Percentiles rank a stretch among this genome's conserved stretches.
Evolutionary conservation across 1,140 invertebrate genomes (phyloP).

Genomic region (Pomacea maculata): DNA sequence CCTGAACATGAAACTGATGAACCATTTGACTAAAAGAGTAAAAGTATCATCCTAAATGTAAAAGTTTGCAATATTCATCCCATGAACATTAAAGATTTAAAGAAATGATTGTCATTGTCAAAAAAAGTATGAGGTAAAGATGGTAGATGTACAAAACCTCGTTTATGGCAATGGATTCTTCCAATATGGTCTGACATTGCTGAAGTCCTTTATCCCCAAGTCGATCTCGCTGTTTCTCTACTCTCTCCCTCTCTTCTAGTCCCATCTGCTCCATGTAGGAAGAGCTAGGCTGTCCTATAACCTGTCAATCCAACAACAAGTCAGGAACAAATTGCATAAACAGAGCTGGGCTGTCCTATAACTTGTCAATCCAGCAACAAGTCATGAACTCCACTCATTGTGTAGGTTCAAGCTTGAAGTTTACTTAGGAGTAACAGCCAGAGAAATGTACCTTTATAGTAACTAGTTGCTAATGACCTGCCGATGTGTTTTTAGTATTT

Average conservation of each 20-base stretch:
- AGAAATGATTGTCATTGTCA: conserved; percentile 14
- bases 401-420: too few species aligned
- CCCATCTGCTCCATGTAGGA: conserved; percentile 70
- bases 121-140: conserved; percentile 6
- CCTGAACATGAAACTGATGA: not conserved
- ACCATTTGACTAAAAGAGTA: not conserved
- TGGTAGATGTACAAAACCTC: conserved; percentile 68
- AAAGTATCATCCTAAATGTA: not conserved
- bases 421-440: too few species aligned
- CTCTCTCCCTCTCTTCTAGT: conserved; percentile 74
- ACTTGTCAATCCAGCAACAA: too few species aligned
- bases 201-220: conserved; percentile 78
- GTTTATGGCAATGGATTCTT: conserved; percentile 79
- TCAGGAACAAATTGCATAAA: too few species aligned
- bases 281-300: conserved; percentile 66
- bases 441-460: too few species aligned
- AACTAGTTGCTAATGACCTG: too few species aligned
- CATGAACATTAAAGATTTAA: not conserved
- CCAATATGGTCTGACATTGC: conserved; percentile 72
- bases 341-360: too few species aligned
- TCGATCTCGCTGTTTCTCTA: conserved; percentile 72
- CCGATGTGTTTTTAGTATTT: too few species aligned
- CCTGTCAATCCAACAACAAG: conserved; percentile 32
- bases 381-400: too few species aligned
- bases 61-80: conserved; percentile 1